These are phyloP conservation scores for Carpatolechia fugitivella DNA, from an alignment of 2,888 invertebrate genomes.

Conservation along the genomic window DNA sequence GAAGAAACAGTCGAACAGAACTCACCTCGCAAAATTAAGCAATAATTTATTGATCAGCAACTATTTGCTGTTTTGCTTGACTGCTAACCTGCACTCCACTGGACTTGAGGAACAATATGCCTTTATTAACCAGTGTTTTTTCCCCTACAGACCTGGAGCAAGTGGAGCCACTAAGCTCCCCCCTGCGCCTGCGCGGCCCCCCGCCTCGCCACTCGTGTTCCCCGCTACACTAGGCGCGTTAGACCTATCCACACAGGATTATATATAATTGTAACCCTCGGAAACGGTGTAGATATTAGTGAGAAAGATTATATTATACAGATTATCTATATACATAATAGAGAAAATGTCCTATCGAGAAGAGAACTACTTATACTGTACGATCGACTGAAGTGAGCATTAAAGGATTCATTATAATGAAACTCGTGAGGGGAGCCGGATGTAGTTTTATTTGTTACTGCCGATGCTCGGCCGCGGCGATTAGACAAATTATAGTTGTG, in stretches of 20 bases:
- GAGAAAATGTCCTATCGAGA: constrained; percentile 75
- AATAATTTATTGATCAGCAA: too few species aligned
- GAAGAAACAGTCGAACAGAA: too few species aligned
- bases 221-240: constrained; percentile 30
- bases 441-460: constrained; percentile 63
- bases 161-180: constrained; percentile 68
- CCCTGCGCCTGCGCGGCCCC: constrained; percentile 35
- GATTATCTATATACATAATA: constrained; percentile 78
- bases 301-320: constrained; percentile 78
- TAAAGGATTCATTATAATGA: constrained; percentile 64
- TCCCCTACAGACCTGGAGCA: constrained; percentile 68
- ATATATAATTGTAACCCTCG: constrained; percentile 71
- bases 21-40: too few species aligned
- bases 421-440: constrained; percentile 59
- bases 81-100: too few species aligned
- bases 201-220: constrained; percentile 31
- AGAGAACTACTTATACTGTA: constrained; percentile 67
- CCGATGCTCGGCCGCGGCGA: constrained; percentile 39
- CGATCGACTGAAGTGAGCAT: constrained; percentile 72
- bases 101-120: too few species aligned
- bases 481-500: constrained; percentile 55
- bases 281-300: constrained; percentile 79
- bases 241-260: constrained; percentile 51
- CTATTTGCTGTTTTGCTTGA: too few species aligned
- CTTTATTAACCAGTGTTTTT: neutral